Conservation (phyloP, 2,888 invertebrate genomes). For the Phorcus lineatus region DNA sequence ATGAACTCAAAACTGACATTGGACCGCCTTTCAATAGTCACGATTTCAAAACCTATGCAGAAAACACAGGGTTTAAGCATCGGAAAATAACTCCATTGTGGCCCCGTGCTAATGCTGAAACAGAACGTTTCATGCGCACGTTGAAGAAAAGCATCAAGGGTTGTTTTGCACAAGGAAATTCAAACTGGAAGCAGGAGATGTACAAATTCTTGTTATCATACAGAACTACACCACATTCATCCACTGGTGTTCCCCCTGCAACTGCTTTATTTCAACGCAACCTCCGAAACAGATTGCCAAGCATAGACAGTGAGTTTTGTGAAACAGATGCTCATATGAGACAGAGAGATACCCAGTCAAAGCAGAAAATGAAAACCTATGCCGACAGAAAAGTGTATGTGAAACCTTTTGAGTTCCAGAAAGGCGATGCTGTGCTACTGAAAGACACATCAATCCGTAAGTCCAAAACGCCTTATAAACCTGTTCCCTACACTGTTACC, state of each 20-base stretch:
- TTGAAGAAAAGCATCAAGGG: slow-evolving; percentile 8
- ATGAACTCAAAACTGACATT: slow-evolving; percentile 29
- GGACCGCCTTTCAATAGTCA: slow-evolving; percentile 28
- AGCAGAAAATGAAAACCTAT: slow-evolving; percentile 1
- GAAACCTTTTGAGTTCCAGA: neutral
- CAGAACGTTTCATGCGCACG: slow-evolving; percentile 20
- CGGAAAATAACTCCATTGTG: slow-evolving; percentile 22
- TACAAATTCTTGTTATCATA: slow-evolving; percentile 31
- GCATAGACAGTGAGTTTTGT: neutral
- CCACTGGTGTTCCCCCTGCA: slow-evolving; percentile 24
- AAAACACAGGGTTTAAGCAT: slow-evolving; percentile 20
- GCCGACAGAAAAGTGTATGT: slow-evolving; percentile 14
- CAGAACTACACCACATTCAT: slow-evolving; percentile 26
- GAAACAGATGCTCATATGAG: neutral
- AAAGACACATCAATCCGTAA: neutral
- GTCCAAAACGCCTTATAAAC: neutral
- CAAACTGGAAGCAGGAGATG: slow-evolving; percentile 34
- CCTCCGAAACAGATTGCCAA: slow-evolving; percentile 21
- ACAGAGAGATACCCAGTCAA: neutral
- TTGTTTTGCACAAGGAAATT: neutral
- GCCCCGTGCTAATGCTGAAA: slow-evolving; percentile 28
- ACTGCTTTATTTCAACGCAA: neutral
- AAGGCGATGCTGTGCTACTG: slow-evolving; percentile 4
- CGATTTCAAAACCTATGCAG: neutral
- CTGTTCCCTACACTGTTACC: slow-evolving; percentile 1